These are phyloP conservation scores for Mya arenaria DNA, from an alignment of 1,140 invertebrate species.

Conservation along the genomic window DNA sequence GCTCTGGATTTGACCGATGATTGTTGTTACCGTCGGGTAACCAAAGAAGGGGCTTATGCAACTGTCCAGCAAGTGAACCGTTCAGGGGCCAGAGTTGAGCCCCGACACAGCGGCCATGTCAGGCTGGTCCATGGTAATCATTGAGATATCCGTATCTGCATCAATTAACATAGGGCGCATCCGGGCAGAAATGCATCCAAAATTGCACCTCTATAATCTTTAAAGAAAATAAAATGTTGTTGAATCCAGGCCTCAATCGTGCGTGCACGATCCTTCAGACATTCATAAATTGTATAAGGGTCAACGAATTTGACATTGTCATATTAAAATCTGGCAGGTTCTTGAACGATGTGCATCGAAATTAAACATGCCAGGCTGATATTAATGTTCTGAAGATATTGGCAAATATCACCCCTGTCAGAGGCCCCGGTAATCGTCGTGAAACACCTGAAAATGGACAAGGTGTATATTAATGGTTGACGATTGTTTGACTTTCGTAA, in stretches of 20 bases:
- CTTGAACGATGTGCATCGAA: neutral
- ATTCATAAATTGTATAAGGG: constrained; percentile 56
- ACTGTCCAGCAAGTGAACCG: constrained; percentile 54
- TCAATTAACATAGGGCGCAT: constrained; percentile 37
- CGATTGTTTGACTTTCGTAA: too few relatives aligned
- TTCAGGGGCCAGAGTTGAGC: constrained; percentile 50
- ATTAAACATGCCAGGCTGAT: neutral
- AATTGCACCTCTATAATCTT: constrained; percentile 52
- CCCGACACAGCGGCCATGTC: constrained; percentile 19
- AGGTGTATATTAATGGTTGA: too few relatives aligned
- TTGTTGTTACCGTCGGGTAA: constrained; percentile 23
- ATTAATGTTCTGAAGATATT: constrained; percentile 2
- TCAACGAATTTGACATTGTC: constrained; percentile 42
- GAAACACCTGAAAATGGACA: too few relatives aligned
- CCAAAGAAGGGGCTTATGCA: constrained; percentile 42
- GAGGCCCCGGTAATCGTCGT: neutral
- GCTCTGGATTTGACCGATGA: constrained; percentile 8
- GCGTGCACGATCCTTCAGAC: constrained; percentile 8
- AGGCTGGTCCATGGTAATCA: constrained; percentile 3
- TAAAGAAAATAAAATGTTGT: constrained; percentile 35
- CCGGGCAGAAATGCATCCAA: constrained; percentile 19
- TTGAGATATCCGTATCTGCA: constrained; percentile 37
- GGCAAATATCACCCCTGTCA: neutral
- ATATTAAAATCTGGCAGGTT: constrained; percentile 13
- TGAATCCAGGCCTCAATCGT: neutral